Percentiles rank a stretch among this genome's conserved stretches.
Conservation (phyloP, 2,113 vertebrate species). For the Bucco capensis region DNA sequence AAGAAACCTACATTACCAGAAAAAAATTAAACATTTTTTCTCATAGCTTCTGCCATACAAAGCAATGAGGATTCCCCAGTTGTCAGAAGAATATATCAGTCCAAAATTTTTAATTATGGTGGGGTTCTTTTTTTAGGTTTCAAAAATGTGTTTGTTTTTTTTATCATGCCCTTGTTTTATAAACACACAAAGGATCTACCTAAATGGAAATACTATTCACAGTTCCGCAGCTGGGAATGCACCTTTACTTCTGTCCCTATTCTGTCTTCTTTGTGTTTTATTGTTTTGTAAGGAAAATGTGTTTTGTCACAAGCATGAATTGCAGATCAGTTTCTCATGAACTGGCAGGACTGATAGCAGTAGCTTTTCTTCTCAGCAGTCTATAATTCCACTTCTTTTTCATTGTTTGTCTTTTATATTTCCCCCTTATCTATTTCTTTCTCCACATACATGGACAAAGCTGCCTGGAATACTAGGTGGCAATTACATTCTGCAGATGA, state of each 20-base stretch:
- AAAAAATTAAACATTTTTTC: not conserved
- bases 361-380: conserved; percentile 20
- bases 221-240: not conserved
- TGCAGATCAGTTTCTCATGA: conserved; percentile 47
- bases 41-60: not conserved
- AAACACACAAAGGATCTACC: not conserved
- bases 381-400: conserved; percentile 1
- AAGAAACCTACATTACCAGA: not conserved
- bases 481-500: conserved; percentile 5
- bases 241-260: not conserved
- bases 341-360: conserved; percentile 22
- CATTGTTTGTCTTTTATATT: conserved; percentile 9
- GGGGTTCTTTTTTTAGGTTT: not conserved
- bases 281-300: conserved; percentile 15
- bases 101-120: not conserved
- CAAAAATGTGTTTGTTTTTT: not conserved
- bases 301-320: conserved; percentile 48
- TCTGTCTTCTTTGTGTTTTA: not conserved
- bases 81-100: not conserved
- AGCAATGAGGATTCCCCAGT: not conserved
- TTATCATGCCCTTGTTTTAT: not conserved
- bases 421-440: conserved; percentile 13
- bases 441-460: not conserved
- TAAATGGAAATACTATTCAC: not conserved
- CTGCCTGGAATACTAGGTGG: not conserved